Base-by-base conservation (phyloP, 2,113 vertebrate genomes). In the Anguilla rostrata region DNA sequence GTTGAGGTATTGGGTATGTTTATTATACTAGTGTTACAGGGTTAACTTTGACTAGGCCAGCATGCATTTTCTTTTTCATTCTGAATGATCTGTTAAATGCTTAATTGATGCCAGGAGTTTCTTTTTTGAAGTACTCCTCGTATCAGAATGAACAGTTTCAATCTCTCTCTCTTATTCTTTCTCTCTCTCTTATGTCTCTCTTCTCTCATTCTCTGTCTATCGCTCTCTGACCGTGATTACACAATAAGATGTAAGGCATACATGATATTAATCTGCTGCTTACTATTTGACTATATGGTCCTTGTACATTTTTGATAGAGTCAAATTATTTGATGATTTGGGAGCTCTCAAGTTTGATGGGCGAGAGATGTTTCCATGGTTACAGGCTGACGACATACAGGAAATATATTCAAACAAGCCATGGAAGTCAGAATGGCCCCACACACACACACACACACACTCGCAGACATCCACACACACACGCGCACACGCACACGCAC, bases 61-160 rank as follows among this genome's bases (percentile, higher is more conserved):
- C 57, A 71, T 84, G n/a, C 78, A 34, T 57, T 57, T 85, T 84
- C 63, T 49, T 78, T 88, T 82, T 90, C 89, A 87, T 81, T 16
- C 81, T 86, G 87, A 87, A 63, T 81, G 75, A 90, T 90, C 78
- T 87, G 71, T 81, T 63, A 22, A 83, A 86, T 43, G 53, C 60
- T 66, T 39, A 53, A 79, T 75, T 82, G 41, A 63, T 84, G 63
- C 63, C 57, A 40, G 84, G 66, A 81, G 83, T 49, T 81, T 88
- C 80, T 84, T 88, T 87, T 66, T 86, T 82, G 63, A 87, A 88
- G 83, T 86, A 84, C 84, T 90, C 89, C 86, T 82, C 9, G 84
- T 82, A 81, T 81, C 71, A 39, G 57, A 26, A 57, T 87, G 75
- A 85, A 78, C 79, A 5, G 39, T 49, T 49, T 22, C 39, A 29